Evolutionary conservation across 2,888 invertebrate genomes (phyloP), one percentile per base, ranked within the genome.

Genomic region (Cataglyphis rosenhaueri): DNA sequence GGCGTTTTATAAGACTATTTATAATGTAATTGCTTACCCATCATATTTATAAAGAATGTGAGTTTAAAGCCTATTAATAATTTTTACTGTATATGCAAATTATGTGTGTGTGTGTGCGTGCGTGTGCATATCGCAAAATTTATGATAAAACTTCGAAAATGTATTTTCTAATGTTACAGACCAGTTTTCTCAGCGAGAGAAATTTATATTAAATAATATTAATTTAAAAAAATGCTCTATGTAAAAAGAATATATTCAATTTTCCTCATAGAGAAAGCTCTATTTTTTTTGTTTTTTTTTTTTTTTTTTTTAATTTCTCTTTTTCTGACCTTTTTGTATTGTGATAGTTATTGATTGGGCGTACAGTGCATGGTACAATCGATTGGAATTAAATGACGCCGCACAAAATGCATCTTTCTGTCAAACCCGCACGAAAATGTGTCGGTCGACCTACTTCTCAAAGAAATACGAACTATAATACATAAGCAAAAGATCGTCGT

Each of bases 381-480:
- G 25, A 65, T 35, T 48, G 18, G 25, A 52, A 75, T 76, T 57
- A 70, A 68, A 15, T 76, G n/a, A 6, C 71, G 35, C 25, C n/a
- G 44, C 29, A 29, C 57, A 76, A 71, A 76, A 32, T 73, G 76
- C 59, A 44, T 79, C 78, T 71, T 78, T 78, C 78, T 73, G 32
- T 25, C 44, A 73, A 78, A 78, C 57, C 12, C 10, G 41, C 74
- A 57, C 76, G 15, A 59, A 79, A 79, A 79, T 73, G 71, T 57
- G 41, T n/a, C 55, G 12, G 48, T 38, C 18, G 57, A 78, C 78
- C 78, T 78, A 78, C 21, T 59, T 78, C 29, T 55, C 70, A 59
- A 74, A 59, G 59, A 79, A 48, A 79, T 35, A 52, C 55, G 21
- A 35, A 35, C 70, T 70, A 15, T 15, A 44, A 44, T 44, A 35